Conservation (phyloP, 2,888 invertebrate species). For the Luffia ferchaultella region DNA sequence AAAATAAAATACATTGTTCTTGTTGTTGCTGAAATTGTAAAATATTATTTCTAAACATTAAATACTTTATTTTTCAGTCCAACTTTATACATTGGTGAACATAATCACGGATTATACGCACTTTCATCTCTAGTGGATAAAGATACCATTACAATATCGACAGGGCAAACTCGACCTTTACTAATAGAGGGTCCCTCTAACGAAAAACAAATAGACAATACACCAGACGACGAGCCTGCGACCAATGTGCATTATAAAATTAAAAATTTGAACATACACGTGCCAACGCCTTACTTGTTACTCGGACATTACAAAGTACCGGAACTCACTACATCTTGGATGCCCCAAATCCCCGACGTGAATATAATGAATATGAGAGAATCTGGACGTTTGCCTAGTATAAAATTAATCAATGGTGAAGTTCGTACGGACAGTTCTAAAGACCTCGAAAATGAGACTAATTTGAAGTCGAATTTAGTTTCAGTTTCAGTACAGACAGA, state of each 20-base stretch:
- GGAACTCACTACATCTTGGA: slow-evolving; percentile 56
- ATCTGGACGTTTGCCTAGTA: slow-evolving; percentile 25
- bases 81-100: slow-evolving; percentile 92
- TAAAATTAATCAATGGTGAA: slow-evolving; percentile 48
- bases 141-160: slow-evolving; percentile 82
- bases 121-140: slow-evolving; percentile 93
- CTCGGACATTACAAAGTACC: slow-evolving; percentile 79
- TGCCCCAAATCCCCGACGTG: slow-evolving; percentile 42
- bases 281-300: slow-evolving; percentile 51
- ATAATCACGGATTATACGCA: slow-evolving; percentile 87
- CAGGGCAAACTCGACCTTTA: slow-evolving; percentile 73
- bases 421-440: slow-evolving; percentile 36
- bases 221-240: slow-evolving; percentile 46
- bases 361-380: slow-evolving; percentile 34
- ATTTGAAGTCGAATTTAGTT: slow-evolving; percentile 43
- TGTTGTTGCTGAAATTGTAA: too few relatives aligned
- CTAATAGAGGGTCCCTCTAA: slow-evolving; percentile 76
- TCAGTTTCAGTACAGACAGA: slow-evolving; percentile 68
- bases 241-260: slow-evolving; percentile 56
- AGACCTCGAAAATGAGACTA: slow-evolving; percentile 50
- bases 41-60: too few relatives aligned
- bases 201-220: slow-evolving; percentile 21
- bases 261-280: slow-evolving; percentile 46
- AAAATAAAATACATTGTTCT: too few relatives aligned
- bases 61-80: slow-evolving; percentile 67